phyloP scores from a whole-genome alignment of 2,797 vertebrate genomes.

The Lacerta bilineata region DNA sequence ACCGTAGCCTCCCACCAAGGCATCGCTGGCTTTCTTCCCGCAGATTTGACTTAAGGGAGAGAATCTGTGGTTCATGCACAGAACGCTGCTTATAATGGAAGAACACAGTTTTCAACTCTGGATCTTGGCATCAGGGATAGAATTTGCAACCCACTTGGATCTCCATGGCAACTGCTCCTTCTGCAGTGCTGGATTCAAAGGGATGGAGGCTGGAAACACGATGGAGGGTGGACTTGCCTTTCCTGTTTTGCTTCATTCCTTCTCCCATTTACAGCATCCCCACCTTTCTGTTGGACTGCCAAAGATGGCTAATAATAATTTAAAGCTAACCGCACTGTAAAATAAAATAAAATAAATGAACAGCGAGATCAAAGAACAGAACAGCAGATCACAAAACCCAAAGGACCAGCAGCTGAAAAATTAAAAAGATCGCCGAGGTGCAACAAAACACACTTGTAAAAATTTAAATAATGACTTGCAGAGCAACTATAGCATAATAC shows the following conservation, averaged over 20 bases:
- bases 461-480: neutral
- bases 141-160: slow-evolving; percentile 25
- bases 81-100: slow-evolving; percentile 37
- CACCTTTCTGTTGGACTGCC: neutral
- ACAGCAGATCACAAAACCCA: neutral
- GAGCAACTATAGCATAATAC: neutral
- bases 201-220: slow-evolving; percentile 1
- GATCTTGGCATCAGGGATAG: neutral
- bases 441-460: neutral
- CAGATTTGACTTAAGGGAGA: slow-evolving; percentile 58
- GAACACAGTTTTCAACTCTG: neutral
- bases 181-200: slow-evolving; percentile 7
- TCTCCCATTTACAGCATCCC: neutral
- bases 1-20: slow-evolving; percentile 48
- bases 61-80: slow-evolving; percentile 59
- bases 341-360: too few relatives aligned
- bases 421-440: neutral
- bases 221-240: neutral
- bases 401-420: neutral
- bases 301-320: neutral
- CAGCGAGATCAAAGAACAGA: neutral
- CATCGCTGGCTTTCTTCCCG: slow-evolving; percentile 31
- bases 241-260: neutral
- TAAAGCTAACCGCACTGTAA: neutral
- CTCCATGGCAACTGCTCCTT: slow-evolving; percentile 42